Evolutionary conservation across 2,888 invertebrate genomes (phyloP), one percentile per base, ranked within the genome.

Genomic region (Tetragonisca angustula): DNA sequence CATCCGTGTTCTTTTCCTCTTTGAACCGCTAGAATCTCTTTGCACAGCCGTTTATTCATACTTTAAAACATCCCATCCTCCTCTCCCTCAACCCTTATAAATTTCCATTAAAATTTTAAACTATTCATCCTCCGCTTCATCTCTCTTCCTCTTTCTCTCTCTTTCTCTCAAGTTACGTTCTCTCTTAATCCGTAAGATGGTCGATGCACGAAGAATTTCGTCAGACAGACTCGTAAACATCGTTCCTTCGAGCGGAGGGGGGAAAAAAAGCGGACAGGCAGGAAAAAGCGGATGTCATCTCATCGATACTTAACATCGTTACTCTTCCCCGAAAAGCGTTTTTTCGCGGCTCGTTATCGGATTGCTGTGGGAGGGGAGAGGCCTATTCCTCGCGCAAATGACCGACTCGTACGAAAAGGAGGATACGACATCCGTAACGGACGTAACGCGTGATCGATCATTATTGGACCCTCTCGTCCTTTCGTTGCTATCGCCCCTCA

Each of bases 391-490:
- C 82, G 84, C 88, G 64, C 24, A 86, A 90, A 90, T 81, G 87
- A 88, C 80, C 70, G 43, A 43, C n/a, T 62, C 69, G 56, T 59
- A 24, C 43, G 43, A 43, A 65, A 52, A 56, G 68, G 76, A 85
- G 79, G 83, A 89, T 74, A 78, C 79, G 79, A 83, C 76, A 74
- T 75, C 79, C 88, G 82, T 84, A 76, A 79, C 81, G 84, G 86
- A 82, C 78, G 84, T 80, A 83, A 83, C 85, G 78, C 56, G 89
- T 90, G 91, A 92, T 93, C 92, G 91, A 93, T 93, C 92, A 92
- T 93, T 93, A 93, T 92, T 91, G 91, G 88, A 90, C 90, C 89
- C 90, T 87, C 86, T 84, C 79, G 56, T 86, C 87, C 85, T 77
- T 84, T 72, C 82, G 62, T 77, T 74, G 78, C 81, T 87, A 82